Evolutionary conservation across 2,113 vertebrate species (phyloP).

Genomic region (Zosterops lateralis): DNA sequence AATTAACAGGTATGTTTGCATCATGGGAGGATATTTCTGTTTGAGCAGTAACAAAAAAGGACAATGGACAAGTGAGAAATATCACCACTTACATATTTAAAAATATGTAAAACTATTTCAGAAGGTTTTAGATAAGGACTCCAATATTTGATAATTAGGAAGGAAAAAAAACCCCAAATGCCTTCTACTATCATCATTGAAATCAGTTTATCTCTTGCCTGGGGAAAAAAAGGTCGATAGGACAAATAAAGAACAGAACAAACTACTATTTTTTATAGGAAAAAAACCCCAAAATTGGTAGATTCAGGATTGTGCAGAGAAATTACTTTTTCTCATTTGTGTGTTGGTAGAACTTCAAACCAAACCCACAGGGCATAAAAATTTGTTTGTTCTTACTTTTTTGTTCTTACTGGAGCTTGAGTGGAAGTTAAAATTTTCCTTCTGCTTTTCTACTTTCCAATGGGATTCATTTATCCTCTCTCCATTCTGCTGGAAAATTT

Average conservation of each 20-base stretch:
- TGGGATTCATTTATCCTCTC: not conserved
- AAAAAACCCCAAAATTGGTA: no score
- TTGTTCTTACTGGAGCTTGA: not conserved
- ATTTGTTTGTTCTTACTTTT: not conserved
- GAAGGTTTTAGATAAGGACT: not conserved
- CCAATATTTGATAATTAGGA: not conserved
- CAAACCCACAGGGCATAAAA: not conserved
- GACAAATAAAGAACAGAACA: not conserved
- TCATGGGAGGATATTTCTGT: not conserved
- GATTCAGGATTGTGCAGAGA: not conserved
- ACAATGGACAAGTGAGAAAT: not conserved
- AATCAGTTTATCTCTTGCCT: not conserved
- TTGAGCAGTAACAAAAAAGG: not conserved
- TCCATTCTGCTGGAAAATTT: not conserved
- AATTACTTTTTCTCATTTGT: not conserved
- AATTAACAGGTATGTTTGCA: not conserved
- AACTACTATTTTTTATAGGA: not conserved
- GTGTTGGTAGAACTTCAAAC: not conserved
- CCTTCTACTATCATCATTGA: not conserved
- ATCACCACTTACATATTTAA: not conserved
- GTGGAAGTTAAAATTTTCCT: not conserved
- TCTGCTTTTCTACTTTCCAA: not conserved
- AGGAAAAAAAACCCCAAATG: accelerated
- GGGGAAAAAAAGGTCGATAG: not conserved
- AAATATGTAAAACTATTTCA: not conserved